Evolutionary conservation across 1,140 invertebrate species (phyloP).

Genomic region (Acromyrmex charruanus): DNA sequence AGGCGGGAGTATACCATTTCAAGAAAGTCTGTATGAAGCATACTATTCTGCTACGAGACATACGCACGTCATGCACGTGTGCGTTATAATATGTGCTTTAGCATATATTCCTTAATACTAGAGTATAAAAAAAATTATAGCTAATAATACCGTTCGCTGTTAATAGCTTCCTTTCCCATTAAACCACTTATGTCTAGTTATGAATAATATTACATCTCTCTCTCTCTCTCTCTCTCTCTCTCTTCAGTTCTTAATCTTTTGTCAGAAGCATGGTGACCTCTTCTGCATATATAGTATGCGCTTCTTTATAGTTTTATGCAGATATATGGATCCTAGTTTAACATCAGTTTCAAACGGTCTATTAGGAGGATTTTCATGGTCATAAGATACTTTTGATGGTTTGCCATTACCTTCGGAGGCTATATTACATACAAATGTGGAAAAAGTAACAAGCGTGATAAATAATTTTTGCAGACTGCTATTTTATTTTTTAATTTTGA

Average conservation of each 20-base stretch:
- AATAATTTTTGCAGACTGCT: background rate
- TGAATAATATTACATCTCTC: background rate
- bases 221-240: background rate
- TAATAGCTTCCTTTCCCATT: background rate
- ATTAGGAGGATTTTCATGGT: background rate
- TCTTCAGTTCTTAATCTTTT: background rate
- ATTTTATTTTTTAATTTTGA: background rate
- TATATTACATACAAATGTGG: background rate
- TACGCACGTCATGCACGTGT: background rate
- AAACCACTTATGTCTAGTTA: background rate
- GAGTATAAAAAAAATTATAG: constrained; percentile 16
- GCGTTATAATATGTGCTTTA: background rate
- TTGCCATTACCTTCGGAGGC: background rate
- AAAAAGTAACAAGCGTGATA: background rate
- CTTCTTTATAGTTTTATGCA: background rate
- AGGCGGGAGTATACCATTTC: constrained; percentile 37
- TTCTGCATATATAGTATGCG: background rate
- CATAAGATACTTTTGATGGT: background rate
- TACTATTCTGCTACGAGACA: constrained; percentile 9
- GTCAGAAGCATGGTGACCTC: background rate
- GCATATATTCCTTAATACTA: background rate
- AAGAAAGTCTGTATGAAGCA: constrained; percentile 30
- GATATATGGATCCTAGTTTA: background rate
- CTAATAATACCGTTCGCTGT: background rate
- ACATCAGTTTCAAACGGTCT: background rate